Evolutionary conservation across 2,888 invertebrate genomes (phyloP).

Genomic region (Poecilobothrus nobilitatus): DNA sequence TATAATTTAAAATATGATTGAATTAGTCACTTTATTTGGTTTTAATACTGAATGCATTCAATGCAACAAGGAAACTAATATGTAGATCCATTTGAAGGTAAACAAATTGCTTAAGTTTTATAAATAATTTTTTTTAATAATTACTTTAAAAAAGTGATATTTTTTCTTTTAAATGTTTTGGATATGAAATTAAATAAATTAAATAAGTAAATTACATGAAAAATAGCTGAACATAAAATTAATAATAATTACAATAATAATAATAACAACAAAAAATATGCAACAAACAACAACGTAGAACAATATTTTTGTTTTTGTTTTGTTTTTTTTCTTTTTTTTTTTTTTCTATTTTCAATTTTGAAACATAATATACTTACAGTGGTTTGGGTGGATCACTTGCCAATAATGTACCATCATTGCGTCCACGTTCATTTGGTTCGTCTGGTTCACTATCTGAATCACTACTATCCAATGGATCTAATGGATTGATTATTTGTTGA

Average conservation of each 20-base stretch:
- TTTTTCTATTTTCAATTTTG: too few relatives aligned
- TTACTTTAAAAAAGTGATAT: too few relatives aligned
- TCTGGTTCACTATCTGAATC: slow-evolving; percentile 78
- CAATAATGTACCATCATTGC: slow-evolving; percentile 88
- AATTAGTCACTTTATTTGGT: too few relatives aligned
- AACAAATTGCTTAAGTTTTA: too few relatives aligned
- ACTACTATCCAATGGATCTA: slow-evolving; percentile 61
- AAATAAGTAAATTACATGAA: neutral
- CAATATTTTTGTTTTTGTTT: slow-evolving; percentile 10
- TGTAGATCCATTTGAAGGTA: too few relatives aligned
- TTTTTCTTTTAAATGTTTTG: too few relatives aligned
- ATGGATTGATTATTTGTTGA: slow-evolving; percentile 48
- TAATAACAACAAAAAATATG: slow-evolving; percentile 25
- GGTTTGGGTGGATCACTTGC: slow-evolving; percentile 96
- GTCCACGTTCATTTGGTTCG: slow-evolving; percentile 66
- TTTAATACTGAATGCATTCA: too few relatives aligned
- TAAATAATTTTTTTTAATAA: too few relatives aligned
- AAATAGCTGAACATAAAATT: slow-evolving; percentile 13
- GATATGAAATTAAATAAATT: too few relatives aligned
- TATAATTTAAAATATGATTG: too few relatives aligned
- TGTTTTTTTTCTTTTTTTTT: too few relatives aligned
- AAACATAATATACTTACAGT: slow-evolving; percentile 58
- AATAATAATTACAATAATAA: slow-evolving; percentile 17
- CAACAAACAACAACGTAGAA: slow-evolving; percentile 24
- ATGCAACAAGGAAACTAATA: too few relatives aligned